Base-by-base conservation (phyloP, 2,888 invertebrate species). In the Anthoptus insignis region DNA sequence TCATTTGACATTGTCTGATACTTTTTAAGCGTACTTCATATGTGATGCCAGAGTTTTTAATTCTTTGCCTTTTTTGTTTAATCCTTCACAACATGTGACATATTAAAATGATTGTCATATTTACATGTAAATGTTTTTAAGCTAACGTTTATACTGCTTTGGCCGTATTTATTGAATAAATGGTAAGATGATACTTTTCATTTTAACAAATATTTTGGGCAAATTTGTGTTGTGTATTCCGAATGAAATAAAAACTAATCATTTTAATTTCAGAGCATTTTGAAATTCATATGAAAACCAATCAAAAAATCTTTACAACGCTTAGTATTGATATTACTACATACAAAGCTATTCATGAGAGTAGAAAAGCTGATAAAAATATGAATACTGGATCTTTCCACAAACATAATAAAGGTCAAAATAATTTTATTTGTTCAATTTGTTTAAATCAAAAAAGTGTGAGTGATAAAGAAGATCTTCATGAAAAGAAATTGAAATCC, bases 321-420 rank as follows among this genome's bases (percentile, higher is more conserved):
- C 75, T 89, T 58, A 70, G 73, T 32, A 88, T 91, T 59, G 68
- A 84, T 13, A 90, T 91, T 67, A 84, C 81, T 37, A 88, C 86
- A 4, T 88, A 80, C 57, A 81, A 78, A 71, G 69, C 61, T 2
- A 45, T 66, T 27, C 63, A 70, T 19, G 11, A 21, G 3, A 6
- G 61, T 0, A 37, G 61, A 64, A 22, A 52, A 11, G 22, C 32
- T 27, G 29, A 64, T 22, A 57, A 68, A 56, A 68, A 65, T 8
- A 73, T 73, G 70, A 72, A 71, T 14, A 70, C 72, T 27, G 69
- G 11, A 11, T 13, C 45, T 7, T n/a, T 4, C 11, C 7, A 57
- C 9, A 74, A 66, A 9, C 65, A 56, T 11, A 64, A 64, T n/a
- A 73, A 72, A 68, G 64, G 75, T 45, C 24, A 50, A 11, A 77